phyloP scores from a whole-genome alignment of 2,888 invertebrate species.

The Drosophila atripex region DNA sequence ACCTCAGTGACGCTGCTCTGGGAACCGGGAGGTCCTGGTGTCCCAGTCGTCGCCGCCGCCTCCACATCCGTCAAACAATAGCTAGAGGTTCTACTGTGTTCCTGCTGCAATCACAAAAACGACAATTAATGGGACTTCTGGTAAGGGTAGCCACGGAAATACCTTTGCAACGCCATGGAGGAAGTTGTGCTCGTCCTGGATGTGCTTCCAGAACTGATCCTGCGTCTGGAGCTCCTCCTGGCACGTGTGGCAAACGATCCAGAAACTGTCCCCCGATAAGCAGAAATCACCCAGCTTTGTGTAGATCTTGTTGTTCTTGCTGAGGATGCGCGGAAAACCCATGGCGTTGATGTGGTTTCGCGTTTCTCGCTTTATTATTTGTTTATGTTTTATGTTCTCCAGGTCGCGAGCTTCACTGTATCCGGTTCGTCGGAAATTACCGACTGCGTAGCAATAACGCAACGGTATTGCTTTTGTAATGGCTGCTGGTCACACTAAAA shows the following conservation, averaged over 20 bases:
- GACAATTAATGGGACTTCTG: background rate
- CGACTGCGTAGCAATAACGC: background rate
- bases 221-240: constrained; percentile 81
- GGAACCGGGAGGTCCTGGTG: constrained; percentile 26
- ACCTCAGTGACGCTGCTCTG: constrained; percentile 52
- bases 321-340: constrained; percentile 82
- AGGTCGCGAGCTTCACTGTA: constrained; percentile 4
- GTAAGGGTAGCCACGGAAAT: background rate
- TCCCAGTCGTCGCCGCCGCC: constrained; percentile 52
- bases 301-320: constrained; percentile 81
- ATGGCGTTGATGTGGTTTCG: constrained; percentile 61
- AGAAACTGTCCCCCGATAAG: constrained; percentile 80
- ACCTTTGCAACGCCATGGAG: constrained; percentile 79
- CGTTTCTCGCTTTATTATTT: constrained; percentile 18
- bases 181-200: constrained; percentile 81
- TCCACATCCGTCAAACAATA: constrained; percentile 79
- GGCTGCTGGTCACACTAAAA: background rate
- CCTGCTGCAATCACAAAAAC: constrained; percentile 42
- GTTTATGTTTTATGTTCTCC: constrained; percentile 33
- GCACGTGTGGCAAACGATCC: constrained; percentile 81
- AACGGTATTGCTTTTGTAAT: background rate
- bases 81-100: constrained; percentile 70
- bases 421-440: constrained; percentile 8
- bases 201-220: constrained; percentile 82
- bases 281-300: constrained; percentile 81